phyloP scores from a whole-genome alignment of 1,140 invertebrate species.

The Pinna nobilis region DNA sequence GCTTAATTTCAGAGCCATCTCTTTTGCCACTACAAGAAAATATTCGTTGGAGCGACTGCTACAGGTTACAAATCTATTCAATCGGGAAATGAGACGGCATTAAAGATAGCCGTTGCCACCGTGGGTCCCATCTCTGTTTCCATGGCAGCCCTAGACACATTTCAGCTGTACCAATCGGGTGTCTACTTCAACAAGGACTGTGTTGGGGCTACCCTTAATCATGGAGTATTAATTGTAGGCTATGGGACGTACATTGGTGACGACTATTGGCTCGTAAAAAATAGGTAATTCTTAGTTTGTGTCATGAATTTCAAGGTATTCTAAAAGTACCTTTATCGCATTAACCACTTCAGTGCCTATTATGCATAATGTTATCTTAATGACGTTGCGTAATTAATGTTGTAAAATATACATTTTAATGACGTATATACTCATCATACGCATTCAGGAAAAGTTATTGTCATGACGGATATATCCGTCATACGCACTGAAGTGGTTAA shows the following conservation, averaged over 20 bases:
- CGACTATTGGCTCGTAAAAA: slow-evolving; percentile 41
- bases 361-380: too few relatives aligned
- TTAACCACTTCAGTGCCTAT: too few relatives aligned
- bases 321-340: too few relatives aligned
- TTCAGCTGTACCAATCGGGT: slow-evolving; percentile 79
- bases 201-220: slow-evolving; percentile 83
- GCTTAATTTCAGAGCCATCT: slow-evolving; percentile 11
- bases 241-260: slow-evolving; percentile 22
- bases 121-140: slow-evolving; percentile 82
- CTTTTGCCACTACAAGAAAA: not conserved
- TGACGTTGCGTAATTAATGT: too few relatives aligned
- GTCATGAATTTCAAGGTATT: too few relatives aligned
- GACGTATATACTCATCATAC: too few relatives aligned
- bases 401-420: too few relatives aligned
- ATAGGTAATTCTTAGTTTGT: slow-evolving; percentile 10
- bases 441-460: too few relatives aligned
- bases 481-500: too few relatives aligned
- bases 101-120: slow-evolving; percentile 71
- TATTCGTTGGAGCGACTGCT: slow-evolving; percentile 64
- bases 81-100: slow-evolving; percentile 53
- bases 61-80: slow-evolving; percentile 57
- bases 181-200: slow-evolving; percentile 83
- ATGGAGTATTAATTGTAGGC: slow-evolving; percentile 80
- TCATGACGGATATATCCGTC: too few relatives aligned
- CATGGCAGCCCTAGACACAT: slow-evolving; percentile 83